Percentiles rank a stretch among this genome's conserved stretches.
Evolutionary conservation across 2,113 vertebrate species (phyloP).

Genomic region (Nerophis ophidion): DNA sequence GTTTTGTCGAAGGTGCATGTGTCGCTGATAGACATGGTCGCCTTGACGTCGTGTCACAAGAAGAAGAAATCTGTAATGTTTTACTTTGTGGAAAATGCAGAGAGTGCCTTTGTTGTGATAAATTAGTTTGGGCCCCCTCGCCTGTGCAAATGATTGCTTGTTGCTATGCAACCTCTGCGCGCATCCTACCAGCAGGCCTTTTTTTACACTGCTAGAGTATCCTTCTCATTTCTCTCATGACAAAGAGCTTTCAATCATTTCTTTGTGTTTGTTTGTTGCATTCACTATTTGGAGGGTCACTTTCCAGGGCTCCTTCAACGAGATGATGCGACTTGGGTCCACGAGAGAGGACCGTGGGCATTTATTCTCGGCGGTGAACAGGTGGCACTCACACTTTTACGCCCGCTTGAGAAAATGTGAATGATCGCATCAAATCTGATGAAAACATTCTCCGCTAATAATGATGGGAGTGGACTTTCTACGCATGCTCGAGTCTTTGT

Average conservation of each 20-base stretch:
- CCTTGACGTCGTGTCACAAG: no score
- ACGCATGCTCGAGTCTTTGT: no score
- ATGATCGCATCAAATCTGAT: no score
- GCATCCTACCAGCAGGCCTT: slow-evolving; percentile 10
- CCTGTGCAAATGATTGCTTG: slow-evolving; percentile 9
- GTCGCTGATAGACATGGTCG: no score
- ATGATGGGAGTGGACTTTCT: no score
- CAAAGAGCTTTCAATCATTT: neutral
- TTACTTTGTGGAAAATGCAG: neutral
- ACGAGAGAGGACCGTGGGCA: no score
- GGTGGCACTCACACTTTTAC: no score
- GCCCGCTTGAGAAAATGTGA: no score
- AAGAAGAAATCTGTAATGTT: neutral
- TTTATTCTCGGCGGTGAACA: no score
- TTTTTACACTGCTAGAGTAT: neutral
- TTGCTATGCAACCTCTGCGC: slow-evolving; percentile 35
- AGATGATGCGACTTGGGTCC: neutral
- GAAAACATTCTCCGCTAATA: no score
- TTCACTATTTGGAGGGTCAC: neutral
- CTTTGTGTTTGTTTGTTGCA: neutral
- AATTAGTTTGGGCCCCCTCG: slow-evolving; percentile 4
- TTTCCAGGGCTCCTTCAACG: neutral
- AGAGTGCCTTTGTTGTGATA: slow-evolving; percentile 12
- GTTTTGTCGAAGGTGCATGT: no score
- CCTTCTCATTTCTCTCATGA: neutral